These are phyloP conservation scores for Drosophila maculinotata DNA, from an alignment of 2,888 invertebrate species.

Conservation along the genomic window DNA sequence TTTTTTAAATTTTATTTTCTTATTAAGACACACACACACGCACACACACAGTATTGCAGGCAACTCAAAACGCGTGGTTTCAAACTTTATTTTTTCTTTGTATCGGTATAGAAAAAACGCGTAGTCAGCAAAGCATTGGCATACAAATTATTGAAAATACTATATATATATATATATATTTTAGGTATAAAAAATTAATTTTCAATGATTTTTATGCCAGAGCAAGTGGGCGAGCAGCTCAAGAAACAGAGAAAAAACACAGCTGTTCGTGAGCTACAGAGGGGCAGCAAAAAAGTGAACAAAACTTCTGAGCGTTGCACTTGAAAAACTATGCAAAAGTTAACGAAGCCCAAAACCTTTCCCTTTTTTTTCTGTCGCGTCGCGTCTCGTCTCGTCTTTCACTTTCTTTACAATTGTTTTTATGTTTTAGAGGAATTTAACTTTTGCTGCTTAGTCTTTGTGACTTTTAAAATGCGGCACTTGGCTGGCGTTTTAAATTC, in stretches of 20 bases:
- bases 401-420: conserved; percentile 75
- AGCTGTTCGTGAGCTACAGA: conserved; percentile 56
- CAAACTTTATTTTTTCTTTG: conserved; percentile 17
- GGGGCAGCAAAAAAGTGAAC: conserved; percentile 8
- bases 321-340: conserved; percentile 52
- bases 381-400: conserved; percentile 66
- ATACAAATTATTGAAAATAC: conserved; percentile 65
- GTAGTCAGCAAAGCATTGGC: conserved; percentile 62
- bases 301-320: conserved; percentile 56
- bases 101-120: conserved; percentile 50
- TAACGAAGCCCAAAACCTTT: conserved; percentile 52
- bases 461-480: conserved; percentile 49
- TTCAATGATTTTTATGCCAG: conserved; percentile 62
- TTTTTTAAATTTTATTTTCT: conserved; percentile 37
- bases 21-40: conserved; percentile 32
- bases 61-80: conserved; percentile 70
- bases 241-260: conserved; percentile 27
- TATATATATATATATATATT: conserved; percentile 16
- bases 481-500: conserved; percentile 52
- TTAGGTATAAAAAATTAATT: conserved; percentile 36
- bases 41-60: conserved; percentile 35
- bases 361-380: conserved; percentile 51
- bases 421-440: conserved; percentile 26
- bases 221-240: conserved; percentile 57
- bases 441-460: conserved; percentile 66